Evolutionary conservation across 2,113 vertebrate genomes (phyloP).

Genomic region (Trematocara marginatum): DNA sequence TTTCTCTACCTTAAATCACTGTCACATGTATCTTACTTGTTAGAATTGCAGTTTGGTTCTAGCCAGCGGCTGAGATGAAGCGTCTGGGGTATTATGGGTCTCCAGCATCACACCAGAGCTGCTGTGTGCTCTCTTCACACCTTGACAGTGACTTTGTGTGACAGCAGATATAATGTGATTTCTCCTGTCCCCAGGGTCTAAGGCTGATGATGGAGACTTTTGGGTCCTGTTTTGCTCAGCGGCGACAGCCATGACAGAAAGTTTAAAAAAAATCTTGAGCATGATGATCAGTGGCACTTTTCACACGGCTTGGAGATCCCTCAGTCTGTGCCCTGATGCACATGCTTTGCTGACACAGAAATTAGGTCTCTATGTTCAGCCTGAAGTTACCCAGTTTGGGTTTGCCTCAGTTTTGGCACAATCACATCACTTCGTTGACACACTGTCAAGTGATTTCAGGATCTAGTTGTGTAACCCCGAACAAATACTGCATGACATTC

Average conservation of each 20-base stretch:
- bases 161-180: conserved; percentile 75
- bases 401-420: conserved; percentile 11
- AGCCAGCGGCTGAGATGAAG: conserved; percentile 45
- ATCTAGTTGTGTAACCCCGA: neutral
- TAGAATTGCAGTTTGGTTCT: conserved; percentile 40
- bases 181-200: conserved; percentile 60
- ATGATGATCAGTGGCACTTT: conserved; percentile 68
- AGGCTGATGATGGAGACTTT: conserved; percentile 65
- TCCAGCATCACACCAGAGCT: conserved; percentile 45
- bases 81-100: conserved; percentile 54
- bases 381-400: conserved; percentile 3
- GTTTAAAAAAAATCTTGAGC: conserved; percentile 35
- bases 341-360: conserved; percentile 40
- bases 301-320: conserved; percentile 60
- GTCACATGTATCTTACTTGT: conserved; percentile 54
- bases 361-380: conserved; percentile 35
- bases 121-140: conserved; percentile 53
- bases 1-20: conserved; percentile 55
- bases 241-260: conserved; percentile 61
- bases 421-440: conserved; percentile 23
- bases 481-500: neutral
- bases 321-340: conserved; percentile 46
- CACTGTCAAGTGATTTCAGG: conserved; percentile 28
- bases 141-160: conserved; percentile 70
- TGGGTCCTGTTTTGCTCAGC: conserved; percentile 51